phyloP scores from a whole-genome alignment of 2,113 vertebrate genomes.

The Pipa parva region DNA sequence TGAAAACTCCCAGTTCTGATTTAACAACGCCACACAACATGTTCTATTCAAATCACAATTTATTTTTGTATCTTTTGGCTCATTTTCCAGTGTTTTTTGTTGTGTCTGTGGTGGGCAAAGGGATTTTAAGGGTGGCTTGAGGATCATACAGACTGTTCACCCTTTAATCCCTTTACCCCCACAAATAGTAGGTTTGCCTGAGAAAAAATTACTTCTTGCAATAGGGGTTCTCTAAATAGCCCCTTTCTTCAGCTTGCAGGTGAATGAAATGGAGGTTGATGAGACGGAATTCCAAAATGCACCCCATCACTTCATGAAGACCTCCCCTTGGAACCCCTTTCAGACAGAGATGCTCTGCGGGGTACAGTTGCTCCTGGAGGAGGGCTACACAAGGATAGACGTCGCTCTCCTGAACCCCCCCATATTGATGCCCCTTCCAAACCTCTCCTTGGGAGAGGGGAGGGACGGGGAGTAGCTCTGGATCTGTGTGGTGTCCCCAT shows the following conservation, averaged over 20 bases:
- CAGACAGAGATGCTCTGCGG: constrained; percentile 31
- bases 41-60: constrained; percentile 37
- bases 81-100: constrained; percentile 38
- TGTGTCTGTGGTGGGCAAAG: constrained; percentile 32
- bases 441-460: constrained; percentile 47
- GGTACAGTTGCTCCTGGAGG: constrained; percentile 12
- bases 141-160: background rate
- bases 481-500: constrained; percentile 64
- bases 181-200: constrained; percentile 39
- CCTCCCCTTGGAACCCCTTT: constrained; percentile 17
- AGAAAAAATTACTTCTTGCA: constrained; percentile 25
- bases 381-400: constrained; percentile 30
- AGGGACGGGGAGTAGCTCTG: constrained; percentile 44
- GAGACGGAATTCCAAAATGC: background rate
- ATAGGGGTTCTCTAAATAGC: constrained; percentile 9
- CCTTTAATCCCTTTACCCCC: constrained; percentile 32
- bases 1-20: background rate
- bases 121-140: constrained; percentile 11
- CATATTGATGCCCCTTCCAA: constrained; percentile 50
- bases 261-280: constrained; percentile 5
- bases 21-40: background rate
- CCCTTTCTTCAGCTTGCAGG: constrained; percentile 1
- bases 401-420: constrained; percentile 16
- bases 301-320: constrained; percentile 6
- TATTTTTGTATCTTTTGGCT: constrained; percentile 39